These are phyloP conservation scores for Pseudorasbora parva DNA, from an alignment of 2,113 vertebrate genomes.

Conservation along the genomic window DNA sequence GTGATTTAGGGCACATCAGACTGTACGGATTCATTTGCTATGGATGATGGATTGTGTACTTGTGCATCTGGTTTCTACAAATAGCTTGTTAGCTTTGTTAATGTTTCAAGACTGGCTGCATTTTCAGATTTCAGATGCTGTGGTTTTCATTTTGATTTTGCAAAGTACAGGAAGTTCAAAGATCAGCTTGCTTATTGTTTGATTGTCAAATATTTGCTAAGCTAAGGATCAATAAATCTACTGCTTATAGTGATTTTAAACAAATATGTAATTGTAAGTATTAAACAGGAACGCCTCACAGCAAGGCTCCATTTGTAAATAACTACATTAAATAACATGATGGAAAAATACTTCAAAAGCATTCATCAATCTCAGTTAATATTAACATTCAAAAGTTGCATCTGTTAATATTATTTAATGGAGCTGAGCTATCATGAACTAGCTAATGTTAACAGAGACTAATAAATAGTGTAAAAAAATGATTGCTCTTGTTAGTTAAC, in stretches of 20 bases:
- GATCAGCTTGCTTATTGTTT: not conserved
- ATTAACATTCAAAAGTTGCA: too few species aligned
- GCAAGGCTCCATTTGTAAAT: too few species aligned
- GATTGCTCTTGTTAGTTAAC: too few species aligned
- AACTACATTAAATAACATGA: too few species aligned
- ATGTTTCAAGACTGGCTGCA: conserved; percentile 16
- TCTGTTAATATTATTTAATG: too few species aligned
- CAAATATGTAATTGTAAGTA: not conserved
- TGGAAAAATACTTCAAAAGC: too few species aligned
- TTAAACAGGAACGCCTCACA: too few species aligned
- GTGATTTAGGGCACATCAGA: conserved; percentile 47
- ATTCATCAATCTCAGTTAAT: too few species aligned
- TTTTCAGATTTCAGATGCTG: not conserved
- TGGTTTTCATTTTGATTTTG: conserved; percentile 5
- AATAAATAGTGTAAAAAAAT: too few species aligned
- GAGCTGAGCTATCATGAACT: too few species aligned
- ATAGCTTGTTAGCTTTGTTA: not conserved
- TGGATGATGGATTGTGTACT: conserved; percentile 29
- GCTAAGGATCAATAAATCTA: not conserved
- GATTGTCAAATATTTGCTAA: not conserved
- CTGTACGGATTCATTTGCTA: conserved; percentile 32
- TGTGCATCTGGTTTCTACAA: conserved; percentile 29
- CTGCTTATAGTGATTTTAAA: not conserved
- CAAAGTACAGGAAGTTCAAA: not conserved
- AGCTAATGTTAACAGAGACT: too few species aligned